Evolutionary conservation across 2,888 invertebrate species (phyloP).

Genomic region (Sphaerophoria taeniata): DNA sequence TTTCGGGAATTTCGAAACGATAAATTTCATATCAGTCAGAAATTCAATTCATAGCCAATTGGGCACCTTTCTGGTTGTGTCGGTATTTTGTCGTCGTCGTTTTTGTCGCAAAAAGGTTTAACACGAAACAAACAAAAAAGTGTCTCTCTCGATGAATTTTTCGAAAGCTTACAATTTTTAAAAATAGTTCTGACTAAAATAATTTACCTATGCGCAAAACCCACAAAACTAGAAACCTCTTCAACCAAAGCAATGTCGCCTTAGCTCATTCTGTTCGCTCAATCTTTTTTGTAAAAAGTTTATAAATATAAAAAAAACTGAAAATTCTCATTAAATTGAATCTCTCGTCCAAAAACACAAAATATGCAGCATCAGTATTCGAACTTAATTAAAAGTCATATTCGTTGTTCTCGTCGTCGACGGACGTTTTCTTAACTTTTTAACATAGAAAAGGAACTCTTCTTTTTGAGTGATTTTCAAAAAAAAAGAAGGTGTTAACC

Average conservation of each 20-base stretch:
- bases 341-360: slow-evolving; percentile 27
- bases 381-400: slow-evolving; percentile 52
- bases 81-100: slow-evolving; percentile 1
- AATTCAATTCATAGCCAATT: slow-evolving; percentile 21
- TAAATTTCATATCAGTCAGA: slow-evolving; percentile 53
- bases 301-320: slow-evolving; percentile 37
- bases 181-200: slow-evolving; percentile 54
- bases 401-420: slow-evolving; percentile 30
- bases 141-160: not conserved
- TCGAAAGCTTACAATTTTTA: slow-evolving; percentile 5
- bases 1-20: slow-evolving; percentile 10
- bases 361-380: slow-evolving; percentile 51
- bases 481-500: not conserved
- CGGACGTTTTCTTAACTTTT: slow-evolving; percentile 19
- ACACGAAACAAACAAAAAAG: no score
- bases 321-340: slow-evolving; percentile 48
- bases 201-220: slow-evolving; percentile 33
- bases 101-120: no score
- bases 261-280: slow-evolving; percentile 11
- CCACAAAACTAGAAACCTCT: not conserved
- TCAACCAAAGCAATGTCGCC: slow-evolving; percentile 24
- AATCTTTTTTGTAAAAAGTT: slow-evolving; percentile 25
- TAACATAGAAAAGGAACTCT: not conserved
- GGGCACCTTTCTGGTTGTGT: slow-evolving; percentile 45
- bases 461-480: not conserved